Base-by-base conservation (phyloP, 2,888 invertebrate genomes). In the Sinodicranocentrus sp. region DNA sequence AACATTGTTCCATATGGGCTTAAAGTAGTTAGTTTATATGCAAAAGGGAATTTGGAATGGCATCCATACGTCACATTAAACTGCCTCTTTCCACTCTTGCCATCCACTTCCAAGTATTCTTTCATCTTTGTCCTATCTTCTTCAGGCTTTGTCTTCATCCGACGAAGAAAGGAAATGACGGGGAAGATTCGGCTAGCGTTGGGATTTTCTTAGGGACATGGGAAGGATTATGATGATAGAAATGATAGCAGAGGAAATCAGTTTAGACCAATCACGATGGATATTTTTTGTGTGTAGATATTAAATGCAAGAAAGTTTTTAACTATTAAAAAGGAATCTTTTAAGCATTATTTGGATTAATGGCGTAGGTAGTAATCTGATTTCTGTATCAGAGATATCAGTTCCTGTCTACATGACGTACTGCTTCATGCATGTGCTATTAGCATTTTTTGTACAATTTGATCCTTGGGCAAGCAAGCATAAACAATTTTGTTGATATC, bases 1-100 rank as follows among this genome's bases (percentile, higher is more conserved):
- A 82, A 76, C 82, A 70, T 76, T 82, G 82, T 82, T 82, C 82
- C 88, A 86, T 86, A 85, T 88, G 87, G 86, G 85, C 84, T 87
- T 86, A 85, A 87, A 87, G 87, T 86, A 88, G 87, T 88, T 88
- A 88, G 87, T 88, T 87, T 88, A 86, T 87, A 87, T 87, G 87
- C 86, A 88, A 88, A 88, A 88, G 88, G 86, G 88, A 87, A 87
- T 88, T 87, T 86, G 86, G 85, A 88, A 88, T 88, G 86, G 87
- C 84, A 87, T 87, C 86, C 88, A 88, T 88, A 87, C 86, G 86
- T 88, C 88, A 88, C 87, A 88, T 88, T 88, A 82, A 82, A 82
- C 82, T 82, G 82, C 82, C 82, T 82, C 82, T 68, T 75, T 80
- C 75, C 72, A 73, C 73, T 73, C 73, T 73, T 44, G n/a, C 65